Evolutionary conservation across 2,888 invertebrate species (phyloP), one percentile per base, ranked within the genome.

Genomic region (Flabesymbios commensalis): DNA sequence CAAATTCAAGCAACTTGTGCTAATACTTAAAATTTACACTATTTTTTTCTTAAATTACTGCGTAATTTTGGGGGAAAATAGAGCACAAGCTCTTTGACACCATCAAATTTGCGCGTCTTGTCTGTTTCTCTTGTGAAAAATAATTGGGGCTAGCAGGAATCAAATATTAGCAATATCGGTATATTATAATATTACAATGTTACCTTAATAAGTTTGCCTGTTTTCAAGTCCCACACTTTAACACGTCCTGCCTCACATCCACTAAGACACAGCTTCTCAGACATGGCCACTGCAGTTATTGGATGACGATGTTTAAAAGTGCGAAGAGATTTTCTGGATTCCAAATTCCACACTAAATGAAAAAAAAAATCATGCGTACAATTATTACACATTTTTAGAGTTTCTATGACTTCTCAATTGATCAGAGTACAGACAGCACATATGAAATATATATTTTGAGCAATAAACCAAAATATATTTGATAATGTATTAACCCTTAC

Each of bases 171-270:
- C 7, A 10, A 24, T 10, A 7, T 10, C 17, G 7, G 10, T 51
- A 51, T n/a, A 51, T 14, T 26, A 22, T 29, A 29, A 26, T 10
- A 19, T 3, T 55, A 14, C 26, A 10, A 24, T 56, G 19, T 56
- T 57, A 81, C 82, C 77, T 82, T 82, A 52, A 82, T 75, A 5
- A 81, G 72, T 41, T 75, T 62, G 22, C 79, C 80, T 32, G 76
- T 68, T 31, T 68, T 64, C 29, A 81, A 63, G 61, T 79, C 73
- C 82, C 82, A 82, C 36, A 82, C 81, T 65, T 81, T 82, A 42
- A 82, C 79, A 51, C 72, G 73, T 19, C 82, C 82, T 39, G 69
- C 73, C 48, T 78, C 76, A 72, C 79, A 79, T 4, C 82, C 82
- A 31, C 77, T 75, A 45, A 82, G 73, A 55, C 78, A 77, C 28